Evolutionary conservation across 2,888 invertebrate genomes (phyloP).

Genomic region (Plebejus anna): DNA sequence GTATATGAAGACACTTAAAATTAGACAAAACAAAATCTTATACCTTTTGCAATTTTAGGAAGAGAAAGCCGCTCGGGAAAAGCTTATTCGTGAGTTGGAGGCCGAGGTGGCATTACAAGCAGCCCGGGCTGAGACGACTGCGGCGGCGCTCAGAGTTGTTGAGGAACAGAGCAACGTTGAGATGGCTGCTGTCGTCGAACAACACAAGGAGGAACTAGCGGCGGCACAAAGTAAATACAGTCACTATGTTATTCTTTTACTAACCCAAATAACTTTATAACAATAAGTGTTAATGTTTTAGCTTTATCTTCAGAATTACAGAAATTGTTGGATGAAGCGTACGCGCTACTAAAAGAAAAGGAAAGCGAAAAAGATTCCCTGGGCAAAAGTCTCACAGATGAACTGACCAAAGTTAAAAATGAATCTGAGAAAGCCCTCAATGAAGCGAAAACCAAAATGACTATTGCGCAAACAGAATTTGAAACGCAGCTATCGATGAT

Average conservation of each 20-base stretch:
- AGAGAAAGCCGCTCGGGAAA: constrained; percentile 68
- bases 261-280: constrained; percentile 7
- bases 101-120: constrained; percentile 60
- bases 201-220: constrained; percentile 67
- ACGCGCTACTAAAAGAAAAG: constrained; percentile 73
- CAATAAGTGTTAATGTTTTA: constrained; percentile 44
- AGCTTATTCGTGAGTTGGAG: constrained; percentile 72
- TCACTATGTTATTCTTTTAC: not conserved
- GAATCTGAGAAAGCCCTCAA: constrained; percentile 76
- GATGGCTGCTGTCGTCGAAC: constrained; percentile 52
- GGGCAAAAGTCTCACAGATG: constrained; percentile 74
- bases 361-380: constrained; percentile 74
- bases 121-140: constrained; percentile 63
- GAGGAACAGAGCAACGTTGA: constrained; percentile 64
- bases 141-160: constrained; percentile 53
- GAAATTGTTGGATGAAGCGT: constrained; percentile 74
- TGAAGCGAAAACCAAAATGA: constrained; percentile 82
- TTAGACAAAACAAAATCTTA: not conserved
- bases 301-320: constrained; percentile 74
- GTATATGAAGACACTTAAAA: not conserved
- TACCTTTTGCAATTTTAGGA: constrained; percentile 43
- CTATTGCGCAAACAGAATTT: constrained; percentile 82
- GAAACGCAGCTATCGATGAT: constrained; percentile 80
- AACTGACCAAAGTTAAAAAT: constrained; percentile 60
- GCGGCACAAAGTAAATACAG: constrained; percentile 67